These are phyloP conservation scores for Trogon surrucura DNA, from an alignment of 2,113 vertebrate genomes.

Conservation along the genomic window DNA sequence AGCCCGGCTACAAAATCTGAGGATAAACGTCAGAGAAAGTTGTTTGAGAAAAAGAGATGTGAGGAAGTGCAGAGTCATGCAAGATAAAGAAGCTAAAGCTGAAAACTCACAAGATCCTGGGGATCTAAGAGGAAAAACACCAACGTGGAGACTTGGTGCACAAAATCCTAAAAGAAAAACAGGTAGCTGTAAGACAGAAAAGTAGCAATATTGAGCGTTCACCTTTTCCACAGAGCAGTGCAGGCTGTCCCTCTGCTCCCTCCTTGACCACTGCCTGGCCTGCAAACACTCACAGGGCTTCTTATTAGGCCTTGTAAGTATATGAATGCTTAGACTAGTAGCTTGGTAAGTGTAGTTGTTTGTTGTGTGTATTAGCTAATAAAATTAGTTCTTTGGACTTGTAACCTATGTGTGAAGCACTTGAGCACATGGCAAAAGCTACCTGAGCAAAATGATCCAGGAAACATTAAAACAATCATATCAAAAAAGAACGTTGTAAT, in stretches of 20 bases:
- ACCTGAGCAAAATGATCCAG: not conserved
- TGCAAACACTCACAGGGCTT: not conserved
- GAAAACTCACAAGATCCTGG: not conserved
- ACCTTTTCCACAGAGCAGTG: not conserved
- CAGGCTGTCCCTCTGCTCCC: not conserved
- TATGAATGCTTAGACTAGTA: not conserved
- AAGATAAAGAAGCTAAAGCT: not conserved
- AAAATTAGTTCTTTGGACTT: not conserved
- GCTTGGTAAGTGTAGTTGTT: not conserved
- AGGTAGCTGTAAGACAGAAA: not conserved
- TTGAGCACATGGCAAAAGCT: not conserved
- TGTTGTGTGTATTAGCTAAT: not conserved
- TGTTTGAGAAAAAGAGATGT: not conserved
- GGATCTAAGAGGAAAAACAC: not conserved
- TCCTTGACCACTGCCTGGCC: not conserved
- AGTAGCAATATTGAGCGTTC: accelerated
- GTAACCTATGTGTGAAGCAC: not conserved
- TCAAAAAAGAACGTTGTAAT: not conserved
- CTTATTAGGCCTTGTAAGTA: not conserved
- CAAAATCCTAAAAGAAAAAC: not conserved
- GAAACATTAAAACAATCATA: not conserved
- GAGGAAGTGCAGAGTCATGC: not conserved
- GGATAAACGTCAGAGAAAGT: not conserved
- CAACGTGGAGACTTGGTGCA: not conserved
- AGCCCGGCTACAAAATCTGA: not conserved